Percentiles rank a stretch among this genome's conserved stretches.
Conservation (phyloP, 2,797 vertebrate species). For the Tolypeutes matacus region DNA sequence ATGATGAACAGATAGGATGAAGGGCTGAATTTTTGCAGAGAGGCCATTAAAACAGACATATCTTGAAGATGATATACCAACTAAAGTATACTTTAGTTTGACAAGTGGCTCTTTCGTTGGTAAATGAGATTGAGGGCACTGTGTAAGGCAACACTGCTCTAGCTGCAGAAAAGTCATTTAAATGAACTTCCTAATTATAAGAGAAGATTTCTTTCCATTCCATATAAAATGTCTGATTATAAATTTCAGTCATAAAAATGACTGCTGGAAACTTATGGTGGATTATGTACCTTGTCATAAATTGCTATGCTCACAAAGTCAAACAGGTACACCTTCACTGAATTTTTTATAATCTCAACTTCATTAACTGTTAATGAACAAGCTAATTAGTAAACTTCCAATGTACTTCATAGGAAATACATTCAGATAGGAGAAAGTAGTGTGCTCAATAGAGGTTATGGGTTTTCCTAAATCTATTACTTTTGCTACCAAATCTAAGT, state of each 20-base stretch:
- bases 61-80: slow-evolving; percentile 46
- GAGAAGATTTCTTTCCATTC: slow-evolving; percentile 66
- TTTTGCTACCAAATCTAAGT: slow-evolving; percentile 58
- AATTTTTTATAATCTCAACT: slow-evolving; percentile 74
- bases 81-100: background rate
- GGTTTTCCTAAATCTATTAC: slow-evolving; percentile 44
- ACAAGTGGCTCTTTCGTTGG: slow-evolving; percentile 61
- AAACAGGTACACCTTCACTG: slow-evolving; percentile 59
- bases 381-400: slow-evolving; percentile 66
- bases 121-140: slow-evolving; percentile 56
- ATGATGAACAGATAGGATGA: slow-evolving; percentile 1
- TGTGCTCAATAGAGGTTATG: slow-evolving; percentile 29
- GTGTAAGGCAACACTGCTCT: slow-evolving; percentile 55
- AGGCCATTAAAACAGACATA: background rate
- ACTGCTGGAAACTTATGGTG: slow-evolving; percentile 12
- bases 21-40: background rate
- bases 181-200: slow-evolving; percentile 60
- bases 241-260: slow-evolving; percentile 45
- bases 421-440: slow-evolving; percentile 67
- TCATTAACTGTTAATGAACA: slow-evolving; percentile 72
- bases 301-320: slow-evolving; percentile 38
- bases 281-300: slow-evolving; percentile 60
- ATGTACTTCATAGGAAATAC: slow-evolving; percentile 67
- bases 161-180: slow-evolving; percentile 31
- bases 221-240: slow-evolving; percentile 49